phyloP scores from a whole-genome alignment of 2,797 vertebrate species.

The Callimico goeldii region DNA sequence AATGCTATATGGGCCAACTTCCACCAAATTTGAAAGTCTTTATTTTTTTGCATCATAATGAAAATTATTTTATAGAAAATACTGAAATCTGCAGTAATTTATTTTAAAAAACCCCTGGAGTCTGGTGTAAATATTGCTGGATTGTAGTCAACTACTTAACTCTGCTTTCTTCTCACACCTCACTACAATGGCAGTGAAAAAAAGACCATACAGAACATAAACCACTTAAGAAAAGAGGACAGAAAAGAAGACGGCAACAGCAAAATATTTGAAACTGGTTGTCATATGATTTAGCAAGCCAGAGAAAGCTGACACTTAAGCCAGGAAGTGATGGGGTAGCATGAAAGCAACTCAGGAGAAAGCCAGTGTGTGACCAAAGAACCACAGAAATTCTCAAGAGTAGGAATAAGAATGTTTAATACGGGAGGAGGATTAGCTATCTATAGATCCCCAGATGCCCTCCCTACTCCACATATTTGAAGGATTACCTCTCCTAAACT shows the following conservation, averaged over 20 bases:
- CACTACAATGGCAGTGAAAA: neutral
- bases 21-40: neutral
- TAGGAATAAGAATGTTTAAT: neutral
- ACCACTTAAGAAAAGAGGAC: neutral
- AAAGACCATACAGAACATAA: neutral
- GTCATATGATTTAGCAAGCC: neutral
- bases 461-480: neutral
- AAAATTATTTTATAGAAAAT: neutral
- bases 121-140: neutral
- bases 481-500: neutral
- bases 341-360: neutral
- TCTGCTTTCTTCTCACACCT: neutral
- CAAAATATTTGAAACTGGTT: neutral
- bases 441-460: neutral
- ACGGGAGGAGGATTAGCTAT: neutral
- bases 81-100: neutral
- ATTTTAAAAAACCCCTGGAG: neutral
- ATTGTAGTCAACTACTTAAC: neutral
- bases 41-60: neutral
- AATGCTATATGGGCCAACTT: neutral
- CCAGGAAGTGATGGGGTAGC: neutral
- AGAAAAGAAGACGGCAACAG: neutral
- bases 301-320: neutral
- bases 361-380: neutral
- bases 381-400: neutral